Percentiles rank a stretch among this genome's conserved stretches.
Conservation (phyloP, 1,140 invertebrate genomes). For the Lordiphosa mommai region DNA sequence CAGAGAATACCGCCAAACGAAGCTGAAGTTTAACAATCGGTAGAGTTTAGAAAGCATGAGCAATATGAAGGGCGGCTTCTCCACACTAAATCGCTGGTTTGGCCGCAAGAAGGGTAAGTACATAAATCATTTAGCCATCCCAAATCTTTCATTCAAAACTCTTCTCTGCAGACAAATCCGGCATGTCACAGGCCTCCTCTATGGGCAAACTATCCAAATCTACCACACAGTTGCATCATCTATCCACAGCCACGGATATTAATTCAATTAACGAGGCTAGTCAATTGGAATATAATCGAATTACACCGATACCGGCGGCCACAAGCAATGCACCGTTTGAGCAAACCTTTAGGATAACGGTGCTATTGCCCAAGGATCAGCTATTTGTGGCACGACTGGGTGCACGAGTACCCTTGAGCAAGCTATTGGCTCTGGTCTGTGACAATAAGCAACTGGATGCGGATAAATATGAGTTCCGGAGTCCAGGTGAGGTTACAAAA, state of each 20-base stretch:
- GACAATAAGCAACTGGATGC: conserved; percentile 89
- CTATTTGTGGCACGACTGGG: conserved; percentile 82
- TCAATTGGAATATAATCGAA: conserved; percentile 79
- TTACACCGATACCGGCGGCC: conserved; percentile 71
- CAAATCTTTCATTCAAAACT: background rate
- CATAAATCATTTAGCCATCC: background rate
- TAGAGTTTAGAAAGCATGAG: conserved; percentile 45
- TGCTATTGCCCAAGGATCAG: conserved; percentile 92
- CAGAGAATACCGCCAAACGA: background rate
- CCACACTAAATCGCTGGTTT: conserved; percentile 78
- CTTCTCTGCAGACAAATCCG: conserved; percentile 37
- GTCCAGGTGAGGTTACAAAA: conserved; percentile 90
- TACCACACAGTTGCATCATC: conserved; percentile 70
- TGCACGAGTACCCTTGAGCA: conserved; percentile 84
- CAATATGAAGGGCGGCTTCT: conserved; percentile 78
- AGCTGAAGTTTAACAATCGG: conserved; percentile 1
- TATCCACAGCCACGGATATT: conserved; percentile 60
- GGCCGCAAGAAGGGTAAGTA: conserved; percentile 75
- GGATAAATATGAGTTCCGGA: conserved; percentile 88
- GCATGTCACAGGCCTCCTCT: conserved; percentile 31
- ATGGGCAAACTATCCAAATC: conserved; percentile 77
- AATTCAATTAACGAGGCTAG: conserved; percentile 71
- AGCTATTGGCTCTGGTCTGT: conserved; percentile 88
- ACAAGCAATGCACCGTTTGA: conserved; percentile 79
- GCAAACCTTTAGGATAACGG: conserved; percentile 80